A percentile compares a stretch with the other conserved stretches of the same genome.
Conservation (phyloP, 2,888 invertebrate genomes). For the Drosophila atroscutellata region DNA sequence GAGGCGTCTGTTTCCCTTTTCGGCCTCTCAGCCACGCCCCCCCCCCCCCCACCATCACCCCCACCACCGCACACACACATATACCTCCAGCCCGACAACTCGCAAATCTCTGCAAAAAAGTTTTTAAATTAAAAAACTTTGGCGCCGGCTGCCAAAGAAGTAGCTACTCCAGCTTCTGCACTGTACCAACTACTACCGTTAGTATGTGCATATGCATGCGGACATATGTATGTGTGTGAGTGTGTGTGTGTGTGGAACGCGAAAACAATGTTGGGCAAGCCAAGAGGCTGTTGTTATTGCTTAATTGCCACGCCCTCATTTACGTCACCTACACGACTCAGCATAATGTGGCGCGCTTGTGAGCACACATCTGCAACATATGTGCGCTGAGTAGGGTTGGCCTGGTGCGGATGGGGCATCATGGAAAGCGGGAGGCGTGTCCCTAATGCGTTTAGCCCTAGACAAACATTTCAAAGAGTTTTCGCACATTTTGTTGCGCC, state of each 20-base stretch:
- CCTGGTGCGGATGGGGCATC: not conserved
- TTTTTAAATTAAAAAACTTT: slow-evolving; percentile 83
- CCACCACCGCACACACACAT: not conserved
- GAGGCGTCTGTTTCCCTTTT: slow-evolving; percentile 38
- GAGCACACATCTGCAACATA: slow-evolving; percentile 59
- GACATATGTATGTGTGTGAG: slow-evolving; percentile 3
- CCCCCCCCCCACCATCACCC: not conserved
- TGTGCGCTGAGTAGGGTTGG: not conserved
- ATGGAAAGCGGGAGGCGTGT: slow-evolving; percentile 2
- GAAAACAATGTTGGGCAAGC: slow-evolving; percentile 41
- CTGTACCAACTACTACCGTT: slow-evolving; percentile 11
- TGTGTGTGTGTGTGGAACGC: slow-evolving; percentile 16
- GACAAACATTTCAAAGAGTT: slow-evolving; percentile 50
- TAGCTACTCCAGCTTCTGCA: slow-evolving; percentile 33
- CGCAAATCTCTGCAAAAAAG: slow-evolving; percentile 59
- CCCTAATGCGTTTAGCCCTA: slow-evolving; percentile 55
- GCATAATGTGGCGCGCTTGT: slow-evolving; percentile 60
- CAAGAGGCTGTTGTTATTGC: slow-evolving; percentile 32
- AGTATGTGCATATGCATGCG: not conserved
- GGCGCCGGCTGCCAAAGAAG: slow-evolving; percentile 62
- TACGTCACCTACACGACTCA: slow-evolving; percentile 35
- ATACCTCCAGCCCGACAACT: slow-evolving; percentile 2
- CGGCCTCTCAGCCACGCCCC: slow-evolving; percentile 1
- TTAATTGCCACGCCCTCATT: slow-evolving; percentile 67
- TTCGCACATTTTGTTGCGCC: slow-evolving; percentile 38